A percentile compares a stretch with the other conserved stretches of the same genome.
These are phyloP conservation scores for Octopus bimaculoides DNA, from an alignment of 1,140 invertebrate species.

Conservation along the genomic window DNA sequence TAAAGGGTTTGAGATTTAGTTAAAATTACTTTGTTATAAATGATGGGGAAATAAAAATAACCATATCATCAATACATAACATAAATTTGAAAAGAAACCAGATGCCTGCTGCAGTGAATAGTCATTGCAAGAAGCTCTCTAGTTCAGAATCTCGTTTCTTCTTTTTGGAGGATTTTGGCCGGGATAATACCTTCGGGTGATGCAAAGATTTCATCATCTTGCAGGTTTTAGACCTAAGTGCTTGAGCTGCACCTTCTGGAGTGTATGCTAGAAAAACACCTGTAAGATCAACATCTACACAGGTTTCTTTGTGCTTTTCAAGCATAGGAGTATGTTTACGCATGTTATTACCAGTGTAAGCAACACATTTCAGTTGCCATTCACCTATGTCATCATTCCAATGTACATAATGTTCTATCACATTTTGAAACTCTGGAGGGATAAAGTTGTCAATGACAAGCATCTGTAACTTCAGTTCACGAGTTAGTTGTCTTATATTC, in stretches of 20 bases:
- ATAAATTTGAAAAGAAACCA: conserved; percentile 22
- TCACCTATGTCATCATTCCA: conserved; percentile 99
- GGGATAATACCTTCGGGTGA: conserved; percentile 44
- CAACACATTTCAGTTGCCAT: conserved; percentile 96
- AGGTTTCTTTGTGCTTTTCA: conserved; percentile 51
- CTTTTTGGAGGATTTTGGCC: conserved; percentile 57
- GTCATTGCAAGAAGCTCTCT: conserved; percentile 24
- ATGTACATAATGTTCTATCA: conserved; percentile 90
- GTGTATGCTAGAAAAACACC: conserved; percentile 59
- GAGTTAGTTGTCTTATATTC: conserved; percentile 80
- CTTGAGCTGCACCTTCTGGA: conserved; percentile 50
- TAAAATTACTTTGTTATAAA: not conserved
- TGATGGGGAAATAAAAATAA: not conserved
- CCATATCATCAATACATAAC: conserved; percentile 13
- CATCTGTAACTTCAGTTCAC: conserved; percentile 89
- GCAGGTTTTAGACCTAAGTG: conserved; percentile 37
- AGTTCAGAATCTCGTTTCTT: conserved; percentile 21
- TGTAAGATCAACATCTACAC: conserved; percentile 51
- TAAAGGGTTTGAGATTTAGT: too few relatives aligned
- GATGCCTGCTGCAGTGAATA: conserved; percentile 12
- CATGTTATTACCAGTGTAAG: conserved; percentile 99
- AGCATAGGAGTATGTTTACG: conserved; percentile 63
- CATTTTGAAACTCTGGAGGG: conserved; percentile 84
- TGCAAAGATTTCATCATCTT: conserved; percentile 48
- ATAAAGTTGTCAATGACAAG: conserved; percentile 82